Evolutionary conservation across 2,888 invertebrate genomes (phyloP), one percentile per base, ranked within the genome.

Genomic region (Spisula solida): DNA sequence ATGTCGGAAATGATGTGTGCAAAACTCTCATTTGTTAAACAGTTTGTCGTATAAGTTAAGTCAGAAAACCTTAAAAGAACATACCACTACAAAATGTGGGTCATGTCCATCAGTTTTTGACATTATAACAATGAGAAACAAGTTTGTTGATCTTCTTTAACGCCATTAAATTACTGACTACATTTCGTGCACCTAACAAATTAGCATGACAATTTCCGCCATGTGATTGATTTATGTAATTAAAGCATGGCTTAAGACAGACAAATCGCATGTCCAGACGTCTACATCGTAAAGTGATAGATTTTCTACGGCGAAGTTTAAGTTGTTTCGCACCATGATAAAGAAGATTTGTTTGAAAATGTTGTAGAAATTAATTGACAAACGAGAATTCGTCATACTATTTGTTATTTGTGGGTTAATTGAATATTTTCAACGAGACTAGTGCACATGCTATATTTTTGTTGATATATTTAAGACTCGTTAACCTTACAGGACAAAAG

Each of bases 181-280:
- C n/a, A 66, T 66, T 66, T 66, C 10, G 60, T 66, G 60, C 25
- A 66, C 25, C 25, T 10, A 66, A n/a, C n/a, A 66, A n/a, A n/a
- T 66, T 25, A 66, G 60, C 25, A 66, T 25, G 25, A 66, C 5
- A 0, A 56, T 1, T 66, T n/a, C 60, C 60, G 25, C 8, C 20
- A 8, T 66, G 60, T 66, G 25, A 25, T 66, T 66, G 60, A 66
- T 25, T 66, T 66, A 66, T 66, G 60, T 66, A 25, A 66, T 66
- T 25, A 66, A 66, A n/a, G 0, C 4, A 66, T 25, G 12, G n/a
- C 6, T 12, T 25, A 66, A 66, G 60, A 66, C 60, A 66, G 25
- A 66, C 60, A 66, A 25, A 25, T 66, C 10, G n/a, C 60, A 66
- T 66, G 60, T 66, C 10, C n/a, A 66, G n/a, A n/a, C 60, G 60